Conservation (phyloP, 2,797 vertebrate species). For the Bovichtus diacanthus region DNA sequence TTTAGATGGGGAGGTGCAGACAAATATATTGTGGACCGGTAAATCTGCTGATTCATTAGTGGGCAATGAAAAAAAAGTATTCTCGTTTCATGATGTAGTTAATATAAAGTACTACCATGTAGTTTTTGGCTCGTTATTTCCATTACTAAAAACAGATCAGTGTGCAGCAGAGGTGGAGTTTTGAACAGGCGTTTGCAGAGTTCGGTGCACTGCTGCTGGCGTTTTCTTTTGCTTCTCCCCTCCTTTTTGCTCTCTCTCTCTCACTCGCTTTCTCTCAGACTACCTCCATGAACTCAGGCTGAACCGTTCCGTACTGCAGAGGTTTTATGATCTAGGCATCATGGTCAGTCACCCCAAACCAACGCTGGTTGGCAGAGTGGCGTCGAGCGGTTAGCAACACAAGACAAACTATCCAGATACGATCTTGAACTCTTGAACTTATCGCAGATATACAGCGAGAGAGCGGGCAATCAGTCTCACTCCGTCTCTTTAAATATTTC, state of each 20-base stretch:
- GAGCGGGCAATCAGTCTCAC: constrained; percentile 60
- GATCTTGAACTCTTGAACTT: constrained; percentile 82
- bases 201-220: constrained; percentile 42
- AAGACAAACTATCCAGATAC: constrained; percentile 76
- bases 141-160: constrained; percentile 52
- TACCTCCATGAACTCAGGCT: constrained; percentile 78
- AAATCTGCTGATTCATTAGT: constrained; percentile 69
- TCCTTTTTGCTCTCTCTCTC: constrained; percentile 26
- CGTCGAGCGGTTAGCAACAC: constrained; percentile 75
- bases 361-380: constrained; percentile 78
- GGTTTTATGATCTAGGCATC: constrained; percentile 80
- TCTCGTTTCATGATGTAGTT: constrained; percentile 11
- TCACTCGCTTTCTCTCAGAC: constrained; percentile 40
- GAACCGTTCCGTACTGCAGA: constrained; percentile 68
- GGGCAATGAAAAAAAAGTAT: constrained; percentile 20
- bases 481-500: constrained; percentile 51
- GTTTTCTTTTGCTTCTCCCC: constrained; percentile 25
- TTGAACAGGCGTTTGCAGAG: constrained; percentile 31
- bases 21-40: constrained; percentile 47
- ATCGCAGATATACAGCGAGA: constrained; percentile 56
- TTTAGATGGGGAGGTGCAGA: constrained; percentile 71
- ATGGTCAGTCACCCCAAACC: constrained; percentile 83
- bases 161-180: constrained; percentile 37
- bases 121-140: constrained; percentile 35
- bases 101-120: constrained; percentile 24